Evolutionary conservation across 2,888 invertebrate species (phyloP), one percentile per base, ranked within the genome.

Genomic region (Agrilus mali): DNA sequence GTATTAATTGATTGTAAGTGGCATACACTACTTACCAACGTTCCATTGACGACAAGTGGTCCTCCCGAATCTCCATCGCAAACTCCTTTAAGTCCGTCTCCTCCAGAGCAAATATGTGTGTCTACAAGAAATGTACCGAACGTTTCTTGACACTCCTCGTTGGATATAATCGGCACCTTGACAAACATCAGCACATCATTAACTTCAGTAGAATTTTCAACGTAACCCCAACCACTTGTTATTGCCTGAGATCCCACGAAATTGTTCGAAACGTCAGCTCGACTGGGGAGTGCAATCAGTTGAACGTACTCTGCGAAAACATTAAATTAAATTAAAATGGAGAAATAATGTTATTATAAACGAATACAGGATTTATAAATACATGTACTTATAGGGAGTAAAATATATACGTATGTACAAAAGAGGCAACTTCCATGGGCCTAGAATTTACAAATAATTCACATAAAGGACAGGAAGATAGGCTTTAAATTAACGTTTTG

Each of bases 201-300:
- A 15, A 63, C 66, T 33, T 58, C 56, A 49, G 60, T 60, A 15
- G 60, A 60, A 4, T 6, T 37, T 43, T 66, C 65, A 17, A 53
- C 63, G 35, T 63, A 64, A 7, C 73, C 72, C 72, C 72, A 73
- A 10, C 72, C 72, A 16, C 68, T 68, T 38, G 68, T 68, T 5
- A 64, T 58, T 16, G 63, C 67, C 16, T 59, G 48, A 40, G 61
- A 60, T 40, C 63, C 63, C 17, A 5, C 17, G 5, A 17, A 17
- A 17, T 5, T 17, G 5, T 17, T 17, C 3, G 17, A 36, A 59
- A 60, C 40, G 68, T 50, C 45, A 13, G 41, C 34, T n/a, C 38
- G 22, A 4, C 36, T 46, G 8, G 53, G 52, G 13, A 53, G 43
- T 10, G 34, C 39, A 4, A 52, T 42, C 7, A 43, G 8, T 32